Conservation (phyloP, 1,140 invertebrate genomes). For the Diploscapter pachys region DNA sequence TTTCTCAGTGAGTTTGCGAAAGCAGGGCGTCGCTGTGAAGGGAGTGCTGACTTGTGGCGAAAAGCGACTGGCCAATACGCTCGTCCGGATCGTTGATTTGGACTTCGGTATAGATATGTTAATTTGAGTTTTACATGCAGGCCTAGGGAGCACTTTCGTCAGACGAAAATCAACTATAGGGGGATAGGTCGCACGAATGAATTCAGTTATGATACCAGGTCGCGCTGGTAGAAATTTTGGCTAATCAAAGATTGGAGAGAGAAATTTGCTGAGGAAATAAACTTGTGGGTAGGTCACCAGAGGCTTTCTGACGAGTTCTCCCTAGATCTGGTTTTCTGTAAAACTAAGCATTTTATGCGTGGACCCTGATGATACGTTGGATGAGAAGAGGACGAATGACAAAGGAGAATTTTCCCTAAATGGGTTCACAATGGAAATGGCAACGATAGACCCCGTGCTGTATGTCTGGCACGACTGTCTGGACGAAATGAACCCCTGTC, state of each 20-base stretch:
- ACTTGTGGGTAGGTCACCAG: too few species aligned
- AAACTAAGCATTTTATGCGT: constrained; percentile 30
- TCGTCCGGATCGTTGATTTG: constrained; percentile 44
- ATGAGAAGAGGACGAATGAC: constrained; percentile 41
- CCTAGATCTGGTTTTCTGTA: background rate
- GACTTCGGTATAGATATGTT: constrained; percentile 35
- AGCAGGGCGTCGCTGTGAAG: constrained; percentile 40
- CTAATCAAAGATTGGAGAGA: too few species aligned
- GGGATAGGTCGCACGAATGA: too few species aligned
- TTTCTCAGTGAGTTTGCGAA: constrained; percentile 12
- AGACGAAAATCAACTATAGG: too few species aligned
- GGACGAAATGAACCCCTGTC: constrained; percentile 43
- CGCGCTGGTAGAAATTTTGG: too few species aligned
- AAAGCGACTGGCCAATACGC: constrained; percentile 30
- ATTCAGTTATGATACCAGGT: too few species aligned
- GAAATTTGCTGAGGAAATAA: too few species aligned
- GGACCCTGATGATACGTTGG: constrained; percentile 43
- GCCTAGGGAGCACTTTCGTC: too few species aligned
- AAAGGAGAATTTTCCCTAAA: constrained; percentile 47
- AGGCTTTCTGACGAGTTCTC: too few species aligned
- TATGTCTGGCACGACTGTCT: constrained; percentile 54
- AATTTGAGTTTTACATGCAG: background rate
- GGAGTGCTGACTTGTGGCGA: constrained; percentile 36
- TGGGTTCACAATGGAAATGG: constrained; percentile 50
- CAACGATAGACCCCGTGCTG: constrained; percentile 52